Evolutionary conservation across 2,888 invertebrate species (phyloP).

Genomic region (Drosophila neotestacea): DNA sequence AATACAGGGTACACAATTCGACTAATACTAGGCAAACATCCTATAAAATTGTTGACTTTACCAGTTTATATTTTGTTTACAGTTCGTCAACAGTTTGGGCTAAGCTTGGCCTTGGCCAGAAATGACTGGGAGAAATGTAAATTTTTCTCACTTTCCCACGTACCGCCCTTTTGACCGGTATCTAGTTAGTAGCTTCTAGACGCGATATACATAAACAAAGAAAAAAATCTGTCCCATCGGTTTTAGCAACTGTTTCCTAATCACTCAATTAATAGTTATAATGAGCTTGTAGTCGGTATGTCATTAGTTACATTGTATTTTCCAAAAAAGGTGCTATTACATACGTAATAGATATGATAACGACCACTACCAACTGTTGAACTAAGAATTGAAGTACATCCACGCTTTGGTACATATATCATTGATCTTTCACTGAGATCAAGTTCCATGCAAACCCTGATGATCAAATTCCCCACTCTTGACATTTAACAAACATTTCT

Average conservation of each 20-base stretch:
- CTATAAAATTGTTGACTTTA: conserved; percentile 3
- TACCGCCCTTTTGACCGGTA: conserved; percentile 17
- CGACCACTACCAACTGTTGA: not conserved
- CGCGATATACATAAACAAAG: not conserved
- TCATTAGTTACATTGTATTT: conserved; percentile 3
- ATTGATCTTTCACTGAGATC: not conserved
- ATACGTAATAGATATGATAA: not conserved
- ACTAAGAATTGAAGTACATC: not conserved
- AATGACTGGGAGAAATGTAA: conserved; percentile 20
- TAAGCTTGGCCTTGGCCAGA: conserved; percentile 22
- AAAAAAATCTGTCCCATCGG: not conserved
- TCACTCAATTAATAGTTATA: conserved; percentile 5
- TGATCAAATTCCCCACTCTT: conserved; percentile 10
- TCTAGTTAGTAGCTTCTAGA: conserved; percentile 2
- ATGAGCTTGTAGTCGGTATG: not conserved
- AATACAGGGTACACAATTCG: not conserved
- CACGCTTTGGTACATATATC: not conserved
- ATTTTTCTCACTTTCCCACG: conserved; percentile 22
- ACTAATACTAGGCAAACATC: conserved; percentile 10
- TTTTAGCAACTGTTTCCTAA: conserved; percentile 13
- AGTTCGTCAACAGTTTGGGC: conserved; percentile 8
- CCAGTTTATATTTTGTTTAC: conserved; percentile 18
- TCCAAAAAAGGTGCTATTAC: not conserved
- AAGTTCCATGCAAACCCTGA: not conserved
- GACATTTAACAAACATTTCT: conserved; percentile 7